Evolutionary conservation across 2,888 invertebrate genomes (phyloP).

Genomic region (Andrena bucephala): DNA sequence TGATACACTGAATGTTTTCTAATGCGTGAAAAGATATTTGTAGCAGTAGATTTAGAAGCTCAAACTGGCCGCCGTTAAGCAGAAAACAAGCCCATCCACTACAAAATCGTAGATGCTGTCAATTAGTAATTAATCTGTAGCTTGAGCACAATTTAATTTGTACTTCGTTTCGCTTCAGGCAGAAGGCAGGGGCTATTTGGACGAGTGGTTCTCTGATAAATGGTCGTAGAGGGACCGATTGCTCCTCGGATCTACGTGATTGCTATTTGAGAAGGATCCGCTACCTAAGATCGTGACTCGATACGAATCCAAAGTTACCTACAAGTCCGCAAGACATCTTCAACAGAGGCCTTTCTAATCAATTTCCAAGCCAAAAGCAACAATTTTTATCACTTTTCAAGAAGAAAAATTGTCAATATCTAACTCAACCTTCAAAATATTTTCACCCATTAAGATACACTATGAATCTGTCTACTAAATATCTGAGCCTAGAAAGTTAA

Average conservation of each 20-base stretch:
- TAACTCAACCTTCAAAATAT: too few relatives aligned
- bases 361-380: not conserved
- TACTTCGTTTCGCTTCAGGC: slow-evolving; percentile 13
- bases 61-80: not conserved
- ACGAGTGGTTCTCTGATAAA: slow-evolving; percentile 35
- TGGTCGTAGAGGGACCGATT: slow-evolving; percentile 21
- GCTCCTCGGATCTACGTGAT: slow-evolving; percentile 28
- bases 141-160: slow-evolving; percentile 21
- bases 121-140: slow-evolving; percentile 22
- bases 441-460: not conserved
- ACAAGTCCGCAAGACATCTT: not conserved
- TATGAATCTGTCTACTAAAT: not conserved
- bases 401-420: too few relatives aligned
- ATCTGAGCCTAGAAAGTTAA: not conserved
- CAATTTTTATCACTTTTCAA: not conserved
- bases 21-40: slow-evolving; percentile 1
- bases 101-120: not conserved
- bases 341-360: not conserved
- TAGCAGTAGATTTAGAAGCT: not conserved
- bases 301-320: not conserved
- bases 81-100: not conserved
- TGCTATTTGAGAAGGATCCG: slow-evolving; percentile 12
- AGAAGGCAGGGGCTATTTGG: slow-evolving; percentile 14
- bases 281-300: not conserved
- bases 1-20: not conserved